Evolutionary conservation across 2,113 vertebrate genomes (phyloP).

Genomic region (Ardeotis arabs): DNA sequence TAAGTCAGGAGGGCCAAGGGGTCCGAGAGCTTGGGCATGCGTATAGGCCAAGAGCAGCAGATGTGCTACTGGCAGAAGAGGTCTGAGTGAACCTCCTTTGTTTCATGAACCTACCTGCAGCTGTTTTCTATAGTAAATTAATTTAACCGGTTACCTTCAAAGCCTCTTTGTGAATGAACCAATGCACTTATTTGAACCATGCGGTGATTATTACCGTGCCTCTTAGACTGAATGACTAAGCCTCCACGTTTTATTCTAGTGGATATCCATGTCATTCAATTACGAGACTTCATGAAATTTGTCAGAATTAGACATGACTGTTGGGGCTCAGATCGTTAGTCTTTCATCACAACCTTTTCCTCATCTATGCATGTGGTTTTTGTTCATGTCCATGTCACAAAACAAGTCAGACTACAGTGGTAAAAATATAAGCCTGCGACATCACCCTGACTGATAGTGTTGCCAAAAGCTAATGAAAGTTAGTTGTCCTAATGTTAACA

Average conservation of each 20-base stretch:
- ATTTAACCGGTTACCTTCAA: background rate
- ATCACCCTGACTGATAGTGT: background rate
- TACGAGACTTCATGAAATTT: background rate
- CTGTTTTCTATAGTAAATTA: background rate
- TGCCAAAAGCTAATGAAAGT: background rate
- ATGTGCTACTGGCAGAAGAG: no score
- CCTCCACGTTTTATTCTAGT: background rate
- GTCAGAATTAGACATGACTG: background rate
- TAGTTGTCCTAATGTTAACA: background rate
- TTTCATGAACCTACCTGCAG: background rate
- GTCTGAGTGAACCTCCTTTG: background rate
- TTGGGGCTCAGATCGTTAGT: background rate
- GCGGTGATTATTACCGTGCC: background rate
- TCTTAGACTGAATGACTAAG: background rate
- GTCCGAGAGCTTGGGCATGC: background rate
- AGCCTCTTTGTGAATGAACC: background rate
- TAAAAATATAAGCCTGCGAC: background rate
- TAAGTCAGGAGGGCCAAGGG: background rate
- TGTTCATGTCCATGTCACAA: background rate
- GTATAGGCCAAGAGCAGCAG: background rate
- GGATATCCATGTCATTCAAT: background rate
- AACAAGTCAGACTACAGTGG: background rate
- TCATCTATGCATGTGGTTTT: background rate
- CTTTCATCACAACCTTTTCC: background rate
- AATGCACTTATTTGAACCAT: background rate